Base-by-base conservation (phyloP, 2,888 invertebrate genomes). In the Cheilosia vernalis region DNA sequence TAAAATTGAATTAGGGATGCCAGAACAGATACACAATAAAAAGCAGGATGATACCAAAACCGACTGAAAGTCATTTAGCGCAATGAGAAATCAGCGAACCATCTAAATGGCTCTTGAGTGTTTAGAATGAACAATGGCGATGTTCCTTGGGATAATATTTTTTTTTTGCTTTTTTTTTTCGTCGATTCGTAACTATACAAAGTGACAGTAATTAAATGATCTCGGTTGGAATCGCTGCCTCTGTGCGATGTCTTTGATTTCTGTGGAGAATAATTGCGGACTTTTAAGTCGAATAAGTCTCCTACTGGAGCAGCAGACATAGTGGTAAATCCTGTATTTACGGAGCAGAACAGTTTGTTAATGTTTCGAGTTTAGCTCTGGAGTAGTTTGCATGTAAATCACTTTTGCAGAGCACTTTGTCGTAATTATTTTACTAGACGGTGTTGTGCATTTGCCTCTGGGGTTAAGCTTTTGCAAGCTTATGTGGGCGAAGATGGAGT, bases 121-220 rank as follows among this genome's bases (percentile, higher is more conserved):
- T 63, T 74, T 44, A 17, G 51, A 76, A 77, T 64, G 27, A 64
- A 47, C 64, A 56, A 58, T 58, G 67, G 55, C 27, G 27, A 15
- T 17, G 10, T 42, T 19, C 60, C 17, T 21, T 27, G 30, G 33
- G 6, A 27, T 27, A 0, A 27, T 27, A 13, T 13, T 6, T 10
- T 7, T 2, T 37, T 6, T 10, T n/a, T n/a, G n/a, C 37, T 0
- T 44, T 27, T 21, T 55, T 51, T 19, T 37, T 10, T 60, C 21
- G 19, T 44, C 17, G 17, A n/a, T 42, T 44, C 44, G 44, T 6
- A 44, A 42, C 7, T 42, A 64, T 58, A 63, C 64, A 49, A 76
- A 76, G 64, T 70, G 76, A 81, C 64, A 66, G 51, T 82, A 77
- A 77, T 77, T 72, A 60, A 82, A 82, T 77, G 53, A 77, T 60